Evolutionary conservation across 2,113 vertebrate genomes (phyloP), one percentile per base, ranked within the genome.

Genomic region (Saimiri boliviensis): DNA sequence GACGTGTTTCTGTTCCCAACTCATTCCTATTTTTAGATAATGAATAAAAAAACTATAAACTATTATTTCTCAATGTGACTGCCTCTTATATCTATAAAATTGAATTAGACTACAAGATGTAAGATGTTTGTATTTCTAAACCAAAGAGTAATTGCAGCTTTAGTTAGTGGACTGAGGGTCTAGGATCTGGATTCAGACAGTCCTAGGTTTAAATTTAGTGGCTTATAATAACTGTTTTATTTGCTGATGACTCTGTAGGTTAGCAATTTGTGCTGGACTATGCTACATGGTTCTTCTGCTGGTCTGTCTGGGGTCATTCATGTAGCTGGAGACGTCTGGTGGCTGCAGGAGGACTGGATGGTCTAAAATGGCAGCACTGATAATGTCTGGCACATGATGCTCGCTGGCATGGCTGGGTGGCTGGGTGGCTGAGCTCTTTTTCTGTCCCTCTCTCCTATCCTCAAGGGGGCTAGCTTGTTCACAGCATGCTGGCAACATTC

Each of bases 71-170:
- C 25, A 63, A 5, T 66, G 80, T 83, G 74, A 42, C 86, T 96
- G 21, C 6, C 5, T 89, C 8, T 77, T 86, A 37, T 81, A 25
- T 5, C 23, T 45, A 13, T 82, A 79, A 89, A 93, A 40, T n/a
- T 82, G 74, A 94, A 54, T 95, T 92, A 42, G 89, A 90, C 23
- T 89, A 17, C 5, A 74, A 77, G 60, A 86, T 91, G 11, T 90
- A 27, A 30, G 60, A 63, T 32, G 56, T 63, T 63, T 91, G 68
- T 95, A 14, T 89, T 80, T 95, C 40, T 27, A 77, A 87, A 83
- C 30, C 25, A 82, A 74, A 90, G 56, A 95, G n/a, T 81, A 37
- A 42, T 77, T 76, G 5, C 20, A 90, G 20, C n/a, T 95, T 74
- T 83, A 68, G 56, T 79, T 95, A 74, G 20, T 85, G 76, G 74